Evolutionary conservation across 1,140 invertebrate species (phyloP).

Genomic region (Parapsyche elsis): DNA sequence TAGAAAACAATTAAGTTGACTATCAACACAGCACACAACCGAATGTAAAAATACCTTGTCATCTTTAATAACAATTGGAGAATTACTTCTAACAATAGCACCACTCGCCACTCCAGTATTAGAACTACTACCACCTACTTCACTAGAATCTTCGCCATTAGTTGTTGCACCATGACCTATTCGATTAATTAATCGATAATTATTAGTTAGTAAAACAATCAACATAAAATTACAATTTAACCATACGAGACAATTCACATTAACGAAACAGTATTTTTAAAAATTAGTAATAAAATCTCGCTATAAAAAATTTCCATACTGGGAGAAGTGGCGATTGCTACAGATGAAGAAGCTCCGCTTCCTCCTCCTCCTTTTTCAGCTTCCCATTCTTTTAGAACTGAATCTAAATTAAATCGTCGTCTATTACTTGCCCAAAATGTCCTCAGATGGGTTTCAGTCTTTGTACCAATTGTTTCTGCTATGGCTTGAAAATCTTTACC

Average conservation of each 20-base stretch:
- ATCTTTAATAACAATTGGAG: conserved; percentile 52
- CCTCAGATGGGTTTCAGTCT: conserved; percentile 91
- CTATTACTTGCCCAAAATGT: conserved; percentile 93
- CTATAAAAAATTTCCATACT: neutral
- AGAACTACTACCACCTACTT: conserved; percentile 38
- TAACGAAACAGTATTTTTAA: neutral
- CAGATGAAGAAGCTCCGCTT: conserved; percentile 59
- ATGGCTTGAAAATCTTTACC: conserved; percentile 94
- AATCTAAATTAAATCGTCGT: conserved; percentile 90
- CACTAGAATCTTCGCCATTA: conserved; percentile 42
- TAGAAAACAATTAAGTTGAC: neutral
- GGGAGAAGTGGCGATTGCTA: conserved; percentile 45
- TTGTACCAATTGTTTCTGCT: conserved; percentile 94
- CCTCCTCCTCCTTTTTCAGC: conserved; percentile 61
- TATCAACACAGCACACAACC: neutral
- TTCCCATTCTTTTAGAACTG: conserved; percentile 89
- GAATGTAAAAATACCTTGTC: conserved; percentile 42
- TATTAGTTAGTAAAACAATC: neutral
- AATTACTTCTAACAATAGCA: conserved; percentile 49
- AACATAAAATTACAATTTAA: neutral
- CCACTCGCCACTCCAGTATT: conserved; percentile 44
- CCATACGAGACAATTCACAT: too few species aligned
- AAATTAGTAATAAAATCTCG: too few species aligned
- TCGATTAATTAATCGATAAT: neutral
- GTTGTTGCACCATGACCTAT: conserved; percentile 8